Evolutionary conservation across 1,140 invertebrate species (phyloP).

Genomic region (Homalodisca vitripennis): DNA sequence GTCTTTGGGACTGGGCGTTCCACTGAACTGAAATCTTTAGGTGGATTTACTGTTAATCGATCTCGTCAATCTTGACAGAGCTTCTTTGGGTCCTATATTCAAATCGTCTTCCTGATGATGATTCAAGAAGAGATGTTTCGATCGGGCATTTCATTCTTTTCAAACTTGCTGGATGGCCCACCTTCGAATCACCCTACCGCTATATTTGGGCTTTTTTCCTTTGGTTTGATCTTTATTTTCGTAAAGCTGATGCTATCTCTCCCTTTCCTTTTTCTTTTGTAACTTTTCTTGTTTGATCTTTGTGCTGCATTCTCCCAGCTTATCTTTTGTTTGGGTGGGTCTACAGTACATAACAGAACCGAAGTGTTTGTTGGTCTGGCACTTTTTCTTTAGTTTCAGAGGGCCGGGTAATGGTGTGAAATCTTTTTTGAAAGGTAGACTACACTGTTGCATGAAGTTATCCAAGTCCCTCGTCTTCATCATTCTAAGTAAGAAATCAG

Average conservation of each 20-base stretch:
- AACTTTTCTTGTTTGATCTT: too few species aligned
- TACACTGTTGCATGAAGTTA: too few species aligned
- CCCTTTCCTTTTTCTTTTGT: too few species aligned
- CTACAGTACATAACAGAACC: background rate
- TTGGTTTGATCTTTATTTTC: background rate
- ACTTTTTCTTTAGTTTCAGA: too few species aligned
- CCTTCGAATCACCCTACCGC: background rate
- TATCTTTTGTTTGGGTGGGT: background rate
- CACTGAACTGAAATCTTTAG: background rate
- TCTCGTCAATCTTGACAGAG: conserved; percentile 23
- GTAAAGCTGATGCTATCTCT: background rate
- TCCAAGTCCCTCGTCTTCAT: too few species aligned
- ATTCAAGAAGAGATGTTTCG: background rate
- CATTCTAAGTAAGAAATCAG: too few species aligned
- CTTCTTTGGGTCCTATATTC: background rate
- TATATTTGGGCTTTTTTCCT: background rate
- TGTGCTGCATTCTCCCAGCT: background rate
- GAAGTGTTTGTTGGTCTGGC: background rate
- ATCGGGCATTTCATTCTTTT: background rate
- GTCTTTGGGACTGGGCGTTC: background rate
- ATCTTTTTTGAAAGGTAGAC: too few species aligned
- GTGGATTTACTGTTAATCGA: conserved; percentile 7
- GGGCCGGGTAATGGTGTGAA: too few species aligned
- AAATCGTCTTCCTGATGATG: background rate
- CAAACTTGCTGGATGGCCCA: background rate